Evolutionary conservation across 2,113 vertebrate species (phyloP), one percentile per base, ranked within the genome.

Genomic region (Ictalurus furcatus): DNA sequence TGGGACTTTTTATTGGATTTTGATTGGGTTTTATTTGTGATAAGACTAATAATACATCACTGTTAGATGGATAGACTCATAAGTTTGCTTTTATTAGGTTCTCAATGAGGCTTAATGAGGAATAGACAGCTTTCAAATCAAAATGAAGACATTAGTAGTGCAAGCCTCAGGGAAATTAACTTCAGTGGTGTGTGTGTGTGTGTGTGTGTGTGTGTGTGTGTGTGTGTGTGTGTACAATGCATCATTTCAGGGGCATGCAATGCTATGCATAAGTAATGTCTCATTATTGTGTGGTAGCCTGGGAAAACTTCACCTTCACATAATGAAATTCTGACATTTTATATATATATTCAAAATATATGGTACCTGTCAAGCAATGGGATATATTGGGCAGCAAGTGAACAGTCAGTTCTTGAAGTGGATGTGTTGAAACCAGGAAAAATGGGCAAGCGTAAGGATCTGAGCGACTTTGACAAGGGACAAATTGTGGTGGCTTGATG

Each of bases 141-240:
- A 69, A 82, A 73, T 83, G 63, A 88, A 69, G 87, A 59, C 52
- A 59, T 13, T 21, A 78, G 79, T 28, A 54, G 65, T 13, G 17
- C 23, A 23, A 40, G 48, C 79, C 87, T 83, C 23, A 59, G 87
- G 79, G 86, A 87, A 87, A 87, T 81, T 87, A 87, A 79, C 28
- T 16, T 80, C 80, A 59, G n/a, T 84, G 21, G 3, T 44, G 73
- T 17, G 73, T 78, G 21, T 37, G 34, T 48, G 82, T 69, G 30
- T 19, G 67, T 2, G n/a, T 34, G 67, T 16, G 82, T 69, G 30
- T 19, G 67, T 2, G 3, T 44, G 73, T 17, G 73, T 78, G 21
- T 37, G 34, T 48, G 82, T 69, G 30, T 19, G 67, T 2, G n/a
- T 34, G 67, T 16, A 34, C 37, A 16, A 1, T 67, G 14, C 12